Conservation (phyloP, 2,113 vertebrate genomes). For the Anhinga rufa region DNA sequence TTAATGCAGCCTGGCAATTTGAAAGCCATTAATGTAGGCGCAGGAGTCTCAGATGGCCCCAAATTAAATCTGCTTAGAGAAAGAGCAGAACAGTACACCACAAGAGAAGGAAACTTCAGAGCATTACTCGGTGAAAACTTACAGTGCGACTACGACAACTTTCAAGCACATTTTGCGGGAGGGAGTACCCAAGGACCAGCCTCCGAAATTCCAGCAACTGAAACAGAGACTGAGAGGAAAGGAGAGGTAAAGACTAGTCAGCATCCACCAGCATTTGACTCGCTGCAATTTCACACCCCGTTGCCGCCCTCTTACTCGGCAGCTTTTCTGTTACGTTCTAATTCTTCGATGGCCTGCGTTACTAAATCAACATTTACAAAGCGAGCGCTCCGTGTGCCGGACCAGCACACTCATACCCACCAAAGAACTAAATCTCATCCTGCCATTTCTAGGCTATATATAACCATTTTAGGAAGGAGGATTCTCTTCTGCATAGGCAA, state of each 20-base stretch:
- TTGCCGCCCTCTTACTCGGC: not conserved
- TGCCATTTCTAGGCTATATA: not conserved
- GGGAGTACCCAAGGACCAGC: conserved; percentile 88
- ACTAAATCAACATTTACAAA: accelerated
- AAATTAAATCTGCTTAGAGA: not conserved
- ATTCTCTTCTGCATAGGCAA: not conserved
- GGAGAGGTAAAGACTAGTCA: not conserved
- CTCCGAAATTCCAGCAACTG: conserved; percentile 91
- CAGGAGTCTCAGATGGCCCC: not conserved
- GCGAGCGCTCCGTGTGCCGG: not conserved
- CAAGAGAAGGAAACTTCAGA: not conserved
- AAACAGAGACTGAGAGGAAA: conserved; percentile 86
- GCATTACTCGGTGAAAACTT: conserved; percentile 45
- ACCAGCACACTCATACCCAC: not conserved
- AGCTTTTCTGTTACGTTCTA: not conserved
- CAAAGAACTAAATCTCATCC: not conserved
- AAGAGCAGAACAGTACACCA: not conserved
- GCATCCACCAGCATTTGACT: not conserved
- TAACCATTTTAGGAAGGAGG: not conserved
- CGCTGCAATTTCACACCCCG: not conserved
- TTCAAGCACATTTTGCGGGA: conserved; percentile 82
- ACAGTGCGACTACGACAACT: conserved; percentile 83
- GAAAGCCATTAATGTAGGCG: not conserved
- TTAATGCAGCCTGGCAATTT: accelerated
- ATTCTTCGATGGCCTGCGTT: accelerated